phyloP scores from a whole-genome alignment of 2,113 vertebrate genomes.

The Pelecanus crispus region DNA sequence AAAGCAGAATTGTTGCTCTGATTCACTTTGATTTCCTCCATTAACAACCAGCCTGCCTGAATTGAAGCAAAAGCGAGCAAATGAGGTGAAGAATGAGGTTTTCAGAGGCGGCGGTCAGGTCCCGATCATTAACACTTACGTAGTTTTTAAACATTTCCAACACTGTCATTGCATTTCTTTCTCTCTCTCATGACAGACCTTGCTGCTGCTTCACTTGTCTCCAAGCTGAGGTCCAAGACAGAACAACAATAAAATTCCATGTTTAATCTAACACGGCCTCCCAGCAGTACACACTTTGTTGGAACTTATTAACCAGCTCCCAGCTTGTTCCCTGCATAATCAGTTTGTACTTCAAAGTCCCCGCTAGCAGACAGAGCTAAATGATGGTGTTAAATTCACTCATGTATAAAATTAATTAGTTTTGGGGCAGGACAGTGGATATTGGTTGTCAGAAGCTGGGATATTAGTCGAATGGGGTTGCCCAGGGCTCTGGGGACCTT shows the following conservation, averaged over 20 bases:
- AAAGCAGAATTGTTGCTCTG: not conserved
- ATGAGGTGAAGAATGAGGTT: not conserved
- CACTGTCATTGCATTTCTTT: not conserved
- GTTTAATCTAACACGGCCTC: not conserved
- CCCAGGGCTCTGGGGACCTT: not conserved
- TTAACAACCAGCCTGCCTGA: not conserved
- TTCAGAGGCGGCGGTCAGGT: not conserved
- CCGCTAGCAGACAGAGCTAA: not conserved
- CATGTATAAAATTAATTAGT: slow-evolving; percentile 42
- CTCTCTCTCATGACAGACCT: not conserved
- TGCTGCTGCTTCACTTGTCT: not conserved
- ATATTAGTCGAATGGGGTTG: not conserved
- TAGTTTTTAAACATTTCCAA: not conserved
- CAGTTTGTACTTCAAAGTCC: slow-evolving; percentile 44
- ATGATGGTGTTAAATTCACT: not conserved
- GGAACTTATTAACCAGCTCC: slow-evolving; percentile 21
- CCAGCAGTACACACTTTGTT: not conserved
- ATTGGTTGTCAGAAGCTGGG: slow-evolving; percentile 25
- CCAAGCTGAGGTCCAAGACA: not conserved
- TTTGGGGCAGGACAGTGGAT: slow-evolving; percentile 10
- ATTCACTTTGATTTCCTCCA: not conserved
- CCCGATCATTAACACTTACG: not conserved
- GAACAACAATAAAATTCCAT: not conserved
- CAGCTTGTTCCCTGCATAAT: slow-evolving; percentile 33
- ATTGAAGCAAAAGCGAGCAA: not conserved